A percentile compares a stretch with the other conserved stretches of the same genome.
phyloP scores from a whole-genome alignment of 2,113 vertebrate genomes.

The Psittacula cyanocephala region DNA sequence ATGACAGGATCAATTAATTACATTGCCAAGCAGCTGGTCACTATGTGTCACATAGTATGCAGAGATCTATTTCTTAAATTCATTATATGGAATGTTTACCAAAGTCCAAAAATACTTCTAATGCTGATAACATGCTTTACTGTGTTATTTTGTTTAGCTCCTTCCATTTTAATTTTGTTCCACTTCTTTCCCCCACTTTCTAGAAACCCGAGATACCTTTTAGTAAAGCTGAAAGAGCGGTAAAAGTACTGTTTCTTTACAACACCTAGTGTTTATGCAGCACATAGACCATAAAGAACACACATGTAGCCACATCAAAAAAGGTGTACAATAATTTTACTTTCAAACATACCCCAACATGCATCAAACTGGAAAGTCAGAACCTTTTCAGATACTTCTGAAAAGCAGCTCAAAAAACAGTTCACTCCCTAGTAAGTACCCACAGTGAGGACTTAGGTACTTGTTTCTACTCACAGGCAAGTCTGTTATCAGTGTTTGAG shows the following conservation, averaged over 20 bases:
- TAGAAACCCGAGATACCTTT: not conserved
- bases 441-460: not conserved
- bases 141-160: not conserved
- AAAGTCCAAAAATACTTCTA: not conserved
- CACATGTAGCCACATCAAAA: not conserved
- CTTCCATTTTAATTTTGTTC: not conserved
- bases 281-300: not conserved
- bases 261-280: not conserved
- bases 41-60: not conserved
- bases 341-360: not conserved
- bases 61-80: not conserved
- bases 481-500: not conserved
- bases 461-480: not conserved
- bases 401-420: not conserved
- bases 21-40: slow-evolving; percentile 24
- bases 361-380: not conserved
- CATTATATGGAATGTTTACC: not conserved
- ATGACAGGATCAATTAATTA: slow-evolving; percentile 56
- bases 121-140: not conserved
- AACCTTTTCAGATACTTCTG: not conserved
- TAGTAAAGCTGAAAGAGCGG: not conserved
- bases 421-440: not conserved
- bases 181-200: not conserved
- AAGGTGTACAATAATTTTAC: not conserved
- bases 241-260: not conserved